phyloP scores from a whole-genome alignment of 2,888 invertebrate species.

The Venusia cambrica region DNA sequence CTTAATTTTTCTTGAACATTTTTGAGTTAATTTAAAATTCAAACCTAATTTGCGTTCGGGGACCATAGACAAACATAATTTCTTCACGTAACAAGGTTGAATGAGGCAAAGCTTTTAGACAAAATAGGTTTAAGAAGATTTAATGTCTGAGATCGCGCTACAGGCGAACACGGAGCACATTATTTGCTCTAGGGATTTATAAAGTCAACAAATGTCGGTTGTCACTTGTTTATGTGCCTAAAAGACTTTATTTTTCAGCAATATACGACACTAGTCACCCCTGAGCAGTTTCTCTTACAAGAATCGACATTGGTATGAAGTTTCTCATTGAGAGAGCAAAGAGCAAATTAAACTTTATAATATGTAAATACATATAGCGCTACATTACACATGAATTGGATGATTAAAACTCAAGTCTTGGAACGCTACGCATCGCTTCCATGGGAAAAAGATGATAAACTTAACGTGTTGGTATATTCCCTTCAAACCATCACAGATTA shows the following conservation, averaged over 20 bases:
- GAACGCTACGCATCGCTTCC: too few relatives aligned
- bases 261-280: too few relatives aligned
- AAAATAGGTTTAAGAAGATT: conserved; percentile 54
- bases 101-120: conserved; percentile 69
- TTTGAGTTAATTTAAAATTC: conserved; percentile 17
- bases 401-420: too few relatives aligned
- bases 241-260: conserved; percentile 10
- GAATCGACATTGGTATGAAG: too few relatives aligned
- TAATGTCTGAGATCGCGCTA: conserved; percentile 44
- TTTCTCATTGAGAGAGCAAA: too few relatives aligned
- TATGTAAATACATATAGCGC: too few relatives aligned
- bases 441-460: too few relatives aligned
- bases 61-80: conserved; percentile 41
- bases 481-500: too few relatives aligned
- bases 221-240: conserved; percentile 17
- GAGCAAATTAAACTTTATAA: too few relatives aligned
- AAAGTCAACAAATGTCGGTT: conserved; percentile 25
- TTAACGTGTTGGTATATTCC: too few relatives aligned
- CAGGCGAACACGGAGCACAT: conserved; percentile 48
- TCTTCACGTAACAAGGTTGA: conserved; percentile 55
- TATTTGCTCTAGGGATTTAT: conserved; percentile 46
- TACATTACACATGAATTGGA: too few relatives aligned
- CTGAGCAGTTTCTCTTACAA: too few relatives aligned
- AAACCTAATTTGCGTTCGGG: conserved; percentile 18
- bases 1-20: conserved; percentile 19